Conservation (phyloP, 2,113 vertebrate genomes). For the Pseudopipra pipra region DNA sequence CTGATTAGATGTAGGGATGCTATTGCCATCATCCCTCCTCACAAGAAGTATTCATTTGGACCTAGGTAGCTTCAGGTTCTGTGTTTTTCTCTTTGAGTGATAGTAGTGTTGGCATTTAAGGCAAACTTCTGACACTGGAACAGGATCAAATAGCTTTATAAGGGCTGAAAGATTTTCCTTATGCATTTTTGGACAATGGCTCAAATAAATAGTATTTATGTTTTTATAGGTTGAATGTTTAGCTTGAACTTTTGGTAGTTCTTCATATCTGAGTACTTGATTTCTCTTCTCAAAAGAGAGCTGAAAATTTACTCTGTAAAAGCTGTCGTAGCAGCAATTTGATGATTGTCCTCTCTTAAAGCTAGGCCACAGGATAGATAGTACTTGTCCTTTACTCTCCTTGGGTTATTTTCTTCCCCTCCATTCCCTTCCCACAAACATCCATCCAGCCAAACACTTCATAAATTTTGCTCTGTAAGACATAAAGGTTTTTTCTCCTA, state of each 20-base stretch:
- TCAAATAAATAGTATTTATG: background rate
- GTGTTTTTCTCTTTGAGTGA: background rate
- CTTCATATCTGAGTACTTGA: background rate
- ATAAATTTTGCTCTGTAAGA: background rate
- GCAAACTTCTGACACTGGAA: background rate
- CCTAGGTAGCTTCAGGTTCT: background rate
- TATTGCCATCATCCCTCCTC: background rate
- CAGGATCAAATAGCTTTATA: background rate
- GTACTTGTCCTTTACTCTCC: background rate
- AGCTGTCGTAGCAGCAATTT: background rate
- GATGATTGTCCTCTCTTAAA: background rate
- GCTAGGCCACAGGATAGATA: background rate
- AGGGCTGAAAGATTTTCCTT: background rate
- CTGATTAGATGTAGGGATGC: fast-evolving
- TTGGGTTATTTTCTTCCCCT: background rate
- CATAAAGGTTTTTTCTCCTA: background rate
- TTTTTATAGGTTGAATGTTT: background rate
- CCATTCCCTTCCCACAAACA: background rate
- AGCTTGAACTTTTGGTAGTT: background rate
- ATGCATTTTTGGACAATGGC: background rate
- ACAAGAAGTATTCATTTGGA: background rate
- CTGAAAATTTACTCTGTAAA: background rate
- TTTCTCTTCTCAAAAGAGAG: background rate
- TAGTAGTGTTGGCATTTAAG: background rate
- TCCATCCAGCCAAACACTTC: background rate